A percentile compares a stretch with the other conserved stretches of the same genome.
Conservation (phyloP, 2,888 invertebrate genomes). For the Melieria picta region DNA sequence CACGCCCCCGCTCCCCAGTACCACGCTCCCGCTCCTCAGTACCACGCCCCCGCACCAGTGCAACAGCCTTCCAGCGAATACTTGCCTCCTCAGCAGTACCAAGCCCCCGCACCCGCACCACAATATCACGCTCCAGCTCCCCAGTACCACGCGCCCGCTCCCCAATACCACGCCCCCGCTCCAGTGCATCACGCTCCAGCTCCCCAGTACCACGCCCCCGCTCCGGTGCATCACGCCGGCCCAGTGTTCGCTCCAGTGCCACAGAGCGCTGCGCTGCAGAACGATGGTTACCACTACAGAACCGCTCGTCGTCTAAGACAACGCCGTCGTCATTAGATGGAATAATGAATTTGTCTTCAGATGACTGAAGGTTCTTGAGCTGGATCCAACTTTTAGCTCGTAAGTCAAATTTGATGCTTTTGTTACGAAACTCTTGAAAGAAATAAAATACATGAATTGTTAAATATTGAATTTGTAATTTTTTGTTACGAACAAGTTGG, state of each 20-base stretch:
- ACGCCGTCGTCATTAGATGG: constrained; percentile 43
- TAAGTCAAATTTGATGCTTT: no score
- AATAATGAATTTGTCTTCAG: no score
- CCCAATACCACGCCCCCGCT: constrained; percentile 5
- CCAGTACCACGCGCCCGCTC: neutral
- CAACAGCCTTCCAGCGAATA: constrained; percentile 18
- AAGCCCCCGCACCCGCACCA: constrained; percentile 13
- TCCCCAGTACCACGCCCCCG: constrained; percentile 25
- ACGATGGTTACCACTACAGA: constrained; percentile 43
- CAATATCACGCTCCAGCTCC: constrained; percentile 23
- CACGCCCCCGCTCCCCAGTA: constrained; percentile 18
- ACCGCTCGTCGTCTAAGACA: constrained; percentile 45
- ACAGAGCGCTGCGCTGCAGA: constrained; percentile 3
- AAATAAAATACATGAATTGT: no score
- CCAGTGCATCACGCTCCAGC: constrained; percentile 18
- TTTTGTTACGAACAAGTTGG: no score
- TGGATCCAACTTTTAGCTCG: no score
- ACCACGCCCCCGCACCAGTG: constrained; percentile 21
- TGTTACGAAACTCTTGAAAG: no score
- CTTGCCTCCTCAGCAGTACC: constrained; percentile 14
- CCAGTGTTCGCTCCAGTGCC: constrained; percentile 22
- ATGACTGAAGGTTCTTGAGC: no score
- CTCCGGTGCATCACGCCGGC: constrained; percentile 24
- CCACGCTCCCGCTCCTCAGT: neutral
- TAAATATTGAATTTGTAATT: no score